Evolutionary conservation across 2,888 invertebrate species (phyloP).

Genomic region (Allygus modestus): DNA sequence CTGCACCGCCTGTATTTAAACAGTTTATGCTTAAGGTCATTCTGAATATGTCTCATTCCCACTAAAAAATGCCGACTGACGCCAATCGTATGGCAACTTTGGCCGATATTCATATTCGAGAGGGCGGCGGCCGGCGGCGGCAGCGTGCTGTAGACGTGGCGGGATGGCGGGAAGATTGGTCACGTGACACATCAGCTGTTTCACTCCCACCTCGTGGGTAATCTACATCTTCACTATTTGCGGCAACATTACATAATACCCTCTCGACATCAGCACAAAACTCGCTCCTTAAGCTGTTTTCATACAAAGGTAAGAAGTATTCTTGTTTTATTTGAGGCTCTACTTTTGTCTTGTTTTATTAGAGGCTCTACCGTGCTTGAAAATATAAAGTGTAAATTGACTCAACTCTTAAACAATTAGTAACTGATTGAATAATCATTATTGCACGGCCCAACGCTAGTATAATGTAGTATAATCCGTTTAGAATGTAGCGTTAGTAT

Average conservation of each 20-base stretch:
- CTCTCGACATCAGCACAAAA: slow-evolving; percentile 32
- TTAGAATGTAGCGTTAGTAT: too few relatives aligned
- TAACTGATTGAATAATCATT: too few relatives aligned
- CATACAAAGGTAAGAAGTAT: neutral
- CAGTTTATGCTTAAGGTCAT: too few relatives aligned
- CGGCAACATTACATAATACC: slow-evolving; percentile 42
- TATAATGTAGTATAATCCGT: too few relatives aligned
- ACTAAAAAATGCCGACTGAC: neutral
- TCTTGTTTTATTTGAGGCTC: neutral
- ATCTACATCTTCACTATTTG: slow-evolving; percentile 40
- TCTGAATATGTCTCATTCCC: too few relatives aligned
- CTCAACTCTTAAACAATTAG: too few relatives aligned
- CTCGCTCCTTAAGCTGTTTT: slow-evolving; percentile 40
- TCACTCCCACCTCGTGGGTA: neutral
- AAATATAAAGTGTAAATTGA: too few relatives aligned
- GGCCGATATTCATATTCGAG: slow-evolving; percentile 25
- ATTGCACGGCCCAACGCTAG: too few relatives aligned
- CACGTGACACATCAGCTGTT: slow-evolving; percentile 44
- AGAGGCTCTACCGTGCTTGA: neutral
- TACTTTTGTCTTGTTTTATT: neutral
- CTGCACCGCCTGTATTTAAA: too few relatives aligned
- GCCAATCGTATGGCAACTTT: neutral
- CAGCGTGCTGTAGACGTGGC: neutral
- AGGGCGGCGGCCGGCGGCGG: slow-evolving; percentile 12
- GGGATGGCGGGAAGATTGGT: slow-evolving; percentile 40